Percentiles rank a stretch among this genome's conserved stretches.
Evolutionary conservation across 1,140 invertebrate genomes (phyloP).

Genomic region (Drosophila auraria): DNA sequence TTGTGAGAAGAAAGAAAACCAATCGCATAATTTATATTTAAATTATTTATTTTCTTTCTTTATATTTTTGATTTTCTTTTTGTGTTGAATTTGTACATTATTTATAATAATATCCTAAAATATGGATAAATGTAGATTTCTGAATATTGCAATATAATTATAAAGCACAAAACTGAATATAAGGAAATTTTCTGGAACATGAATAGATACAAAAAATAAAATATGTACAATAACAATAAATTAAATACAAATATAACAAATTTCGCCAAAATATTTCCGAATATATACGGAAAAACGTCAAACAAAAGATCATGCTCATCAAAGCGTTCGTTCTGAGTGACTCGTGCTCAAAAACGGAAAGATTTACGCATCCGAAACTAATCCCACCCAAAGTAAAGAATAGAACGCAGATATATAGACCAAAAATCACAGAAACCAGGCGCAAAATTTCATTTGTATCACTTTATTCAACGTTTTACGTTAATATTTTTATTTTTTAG

Average conservation of each 20-base stretch:
- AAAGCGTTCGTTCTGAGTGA: constrained; percentile 18
- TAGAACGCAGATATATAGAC: constrained; percentile 17
- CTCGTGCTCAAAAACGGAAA: constrained; percentile 38
- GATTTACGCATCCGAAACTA: constrained; percentile 44
- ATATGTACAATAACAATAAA: neutral
- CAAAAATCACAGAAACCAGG: constrained; percentile 11
- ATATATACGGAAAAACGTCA: constrained; percentile 31
- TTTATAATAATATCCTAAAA: too few relatives aligned
- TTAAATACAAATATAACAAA: constrained; percentile 2
- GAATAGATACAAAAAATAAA: neutral
- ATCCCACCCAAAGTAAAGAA: constrained; percentile 37
- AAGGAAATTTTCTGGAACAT: neutral
- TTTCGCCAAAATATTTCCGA: neutral
- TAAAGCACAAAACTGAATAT: neutral
- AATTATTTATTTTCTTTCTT: too few relatives aligned
- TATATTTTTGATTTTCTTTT: too few relatives aligned
- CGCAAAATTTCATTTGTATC: constrained; percentile 58
- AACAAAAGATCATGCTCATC: constrained; percentile 33
- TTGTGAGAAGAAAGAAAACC: neutral
- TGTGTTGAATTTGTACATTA: too few relatives aligned
- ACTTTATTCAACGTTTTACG: constrained; percentile 79
- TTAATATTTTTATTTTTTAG: constrained; percentile 58
- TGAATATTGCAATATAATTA: too few relatives aligned
- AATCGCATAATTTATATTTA: too few relatives aligned
- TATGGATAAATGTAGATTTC: neutral